Percentiles rank a stretch among this genome's conserved stretches.
These are phyloP conservation scores for Cebidichthys violaceus DNA, from an alignment of 2,113 vertebrate species.

Conservation along the genomic window DNA sequence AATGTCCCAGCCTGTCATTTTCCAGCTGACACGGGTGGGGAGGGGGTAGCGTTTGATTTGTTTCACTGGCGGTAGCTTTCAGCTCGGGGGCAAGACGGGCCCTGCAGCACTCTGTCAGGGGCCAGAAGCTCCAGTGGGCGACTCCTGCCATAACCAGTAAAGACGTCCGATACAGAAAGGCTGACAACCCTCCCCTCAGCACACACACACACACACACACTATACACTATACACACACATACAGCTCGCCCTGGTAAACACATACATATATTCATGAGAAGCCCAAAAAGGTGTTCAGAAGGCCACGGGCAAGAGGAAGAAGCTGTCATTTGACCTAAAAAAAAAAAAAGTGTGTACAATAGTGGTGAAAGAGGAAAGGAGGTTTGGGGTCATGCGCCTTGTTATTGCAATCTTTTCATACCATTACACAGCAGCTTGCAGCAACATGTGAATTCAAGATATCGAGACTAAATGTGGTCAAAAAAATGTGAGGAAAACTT, in stretches of 20 bases:
- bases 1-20: conserved; percentile 79
- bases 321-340: conserved; percentile 59
- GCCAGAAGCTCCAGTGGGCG: conserved; percentile 71
- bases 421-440: conserved; percentile 52
- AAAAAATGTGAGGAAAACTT: conserved; percentile 15
- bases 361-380: conserved; percentile 31
- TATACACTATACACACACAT: conserved; percentile 19
- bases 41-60: conserved; percentile 73
- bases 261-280: conserved; percentile 77
- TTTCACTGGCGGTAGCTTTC: conserved; percentile 72
- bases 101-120: conserved; percentile 80
- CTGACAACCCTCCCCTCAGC: conserved; percentile 57
- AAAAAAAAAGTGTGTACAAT: conserved; percentile 37
- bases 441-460: conserved; percentile 46
- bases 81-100: conserved; percentile 76
- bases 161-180: conserved; percentile 66
- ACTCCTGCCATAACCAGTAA: conserved; percentile 74
- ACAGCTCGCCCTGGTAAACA: conserved; percentile 59
- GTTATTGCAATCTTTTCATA: conserved; percentile 48
- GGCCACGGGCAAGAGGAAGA: conserved; percentile 63
- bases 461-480: conserved; percentile 21
- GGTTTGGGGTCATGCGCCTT: conserved; percentile 48
- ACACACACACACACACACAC: conserved; percentile 31
- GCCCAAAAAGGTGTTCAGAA: conserved; percentile 65
- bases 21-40: conserved; percentile 62